Percentiles rank a stretch among this genome's conserved stretches.
Evolutionary conservation across 2,113 vertebrate genomes (phyloP).

Genomic region (Zingel zingel): DNA sequence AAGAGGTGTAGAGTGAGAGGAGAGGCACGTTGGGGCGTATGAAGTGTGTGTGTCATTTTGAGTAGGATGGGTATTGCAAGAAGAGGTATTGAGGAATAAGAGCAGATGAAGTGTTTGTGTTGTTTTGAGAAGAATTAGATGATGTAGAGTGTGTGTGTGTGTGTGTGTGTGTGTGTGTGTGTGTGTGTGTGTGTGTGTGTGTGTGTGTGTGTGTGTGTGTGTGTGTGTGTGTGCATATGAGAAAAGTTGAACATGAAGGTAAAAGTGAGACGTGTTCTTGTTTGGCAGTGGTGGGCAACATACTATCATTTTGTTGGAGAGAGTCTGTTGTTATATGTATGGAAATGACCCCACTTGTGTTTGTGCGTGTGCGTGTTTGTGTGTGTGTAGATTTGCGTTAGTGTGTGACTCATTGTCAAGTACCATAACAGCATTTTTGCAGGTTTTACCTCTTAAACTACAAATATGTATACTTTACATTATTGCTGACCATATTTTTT

Average conservation of each 20-base stretch:
- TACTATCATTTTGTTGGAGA: not conserved
- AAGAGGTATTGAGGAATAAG: slow-evolving; percentile 24
- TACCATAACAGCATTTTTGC: not conserved
- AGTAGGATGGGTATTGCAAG: not conserved
- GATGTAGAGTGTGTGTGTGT: slow-evolving; percentile 1
- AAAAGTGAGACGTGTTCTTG: slow-evolving; percentile 1
- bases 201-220: slow-evolving; percentile 10
- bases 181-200: slow-evolving; percentile 16
- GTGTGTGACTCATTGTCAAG: slow-evolving; percentile 12
- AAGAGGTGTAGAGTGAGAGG: not conserved
- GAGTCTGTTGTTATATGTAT: slow-evolving; percentile 2
- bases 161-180: not conserved
- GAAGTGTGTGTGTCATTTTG: slow-evolving; percentile 8
- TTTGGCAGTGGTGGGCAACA: slow-evolving; percentile 3
- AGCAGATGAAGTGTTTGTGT: slow-evolving; percentile 19
- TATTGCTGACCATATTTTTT: not conserved
- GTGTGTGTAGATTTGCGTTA: not conserved
- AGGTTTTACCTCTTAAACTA: not conserved
- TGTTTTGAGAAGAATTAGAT: slow-evolving; percentile 7
- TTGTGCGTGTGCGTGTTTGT: slow-evolving; percentile 3
- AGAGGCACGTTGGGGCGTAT: not conserved
- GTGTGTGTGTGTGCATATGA: not conserved
- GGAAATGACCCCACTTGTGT: not conserved
- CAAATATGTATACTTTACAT: not conserved
- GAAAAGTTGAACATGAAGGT: slow-evolving; percentile 2